These are phyloP conservation scores for Agrenia bidenticulata DNA, from an alignment of 2,888 invertebrate species.

Conservation along the genomic window DNA sequence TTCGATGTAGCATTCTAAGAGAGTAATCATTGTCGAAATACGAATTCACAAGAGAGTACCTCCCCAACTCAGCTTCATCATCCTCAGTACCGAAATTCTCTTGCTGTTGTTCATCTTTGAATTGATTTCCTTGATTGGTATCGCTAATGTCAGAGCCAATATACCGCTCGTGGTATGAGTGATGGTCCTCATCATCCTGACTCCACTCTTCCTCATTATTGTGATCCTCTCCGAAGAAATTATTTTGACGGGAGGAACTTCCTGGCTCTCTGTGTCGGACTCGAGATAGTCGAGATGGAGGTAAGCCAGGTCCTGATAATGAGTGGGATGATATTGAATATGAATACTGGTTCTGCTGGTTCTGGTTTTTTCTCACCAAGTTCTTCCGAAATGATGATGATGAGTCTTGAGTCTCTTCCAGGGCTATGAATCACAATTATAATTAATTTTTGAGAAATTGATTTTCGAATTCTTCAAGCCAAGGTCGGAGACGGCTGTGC, in stretches of 20 bases:
- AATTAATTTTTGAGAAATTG: too few relatives aligned
- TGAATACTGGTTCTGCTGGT: not conserved
- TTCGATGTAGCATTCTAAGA: conserved; percentile 31
- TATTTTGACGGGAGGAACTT: too few relatives aligned
- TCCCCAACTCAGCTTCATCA: conserved; percentile 24
- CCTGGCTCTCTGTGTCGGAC: too few relatives aligned
- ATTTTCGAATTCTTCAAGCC: too few relatives aligned
- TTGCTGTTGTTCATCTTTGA: too few relatives aligned
- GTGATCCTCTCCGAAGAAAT: too few relatives aligned
- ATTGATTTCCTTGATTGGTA: too few relatives aligned
- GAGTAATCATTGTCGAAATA: conserved; percentile 40
- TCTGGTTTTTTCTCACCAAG: conserved; percentile 9
- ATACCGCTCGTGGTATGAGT: too few relatives aligned
- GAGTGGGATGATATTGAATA: not conserved
- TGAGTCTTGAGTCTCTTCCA: not conserved
- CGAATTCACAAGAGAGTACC: conserved; percentile 31
- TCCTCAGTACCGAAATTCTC: not conserved
- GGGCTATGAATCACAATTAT: too few relatives aligned
- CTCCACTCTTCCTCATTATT: not conserved
- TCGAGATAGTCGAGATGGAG: not conserved
- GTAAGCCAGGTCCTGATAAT: not conserved
- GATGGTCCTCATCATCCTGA: not conserved
- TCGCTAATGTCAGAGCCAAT: too few relatives aligned
- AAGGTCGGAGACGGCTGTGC: too few relatives aligned
- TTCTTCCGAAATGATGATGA: conserved; percentile 4